Evolutionary conservation across 1,140 invertebrate species (phyloP).

Genomic region (Sitophilus oryzae): DNA sequence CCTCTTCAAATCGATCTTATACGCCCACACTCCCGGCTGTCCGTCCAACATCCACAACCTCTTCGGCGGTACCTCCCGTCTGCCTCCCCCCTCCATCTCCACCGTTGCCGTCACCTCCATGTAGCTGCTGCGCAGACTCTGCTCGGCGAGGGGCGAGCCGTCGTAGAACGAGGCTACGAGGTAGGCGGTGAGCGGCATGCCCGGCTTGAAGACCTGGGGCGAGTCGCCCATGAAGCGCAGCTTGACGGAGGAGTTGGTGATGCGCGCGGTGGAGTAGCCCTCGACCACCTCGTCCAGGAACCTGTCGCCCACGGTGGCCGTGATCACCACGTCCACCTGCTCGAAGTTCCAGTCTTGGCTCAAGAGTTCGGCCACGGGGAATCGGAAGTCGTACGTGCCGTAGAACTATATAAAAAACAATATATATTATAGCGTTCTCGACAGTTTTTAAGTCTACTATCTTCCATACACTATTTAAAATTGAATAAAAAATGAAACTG

Average conservation of each 20-base stretch:
- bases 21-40: conserved; percentile 64
- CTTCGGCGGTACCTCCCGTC: conserved; percentile 51
- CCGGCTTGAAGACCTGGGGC: conserved; percentile 89
- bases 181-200: conserved; percentile 77
- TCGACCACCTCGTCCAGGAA: conserved; percentile 81
- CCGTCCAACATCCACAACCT: conserved; percentile 53
- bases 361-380: conserved; percentile 73
- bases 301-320: conserved; percentile 81
- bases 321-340: conserved; percentile 79
- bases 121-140: conserved; percentile 50
- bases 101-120: conserved; percentile 57
- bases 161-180: conserved; percentile 72
- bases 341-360: conserved; percentile 60
- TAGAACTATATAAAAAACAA: conserved; percentile 60
- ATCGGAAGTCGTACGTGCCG: conserved; percentile 78
- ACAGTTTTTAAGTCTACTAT: too few species aligned
- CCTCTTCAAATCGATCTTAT: conserved; percentile 68
- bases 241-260: conserved; percentile 70
- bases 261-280: conserved; percentile 79
- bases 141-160: conserved; percentile 58
- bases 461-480: too few species aligned
- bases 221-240: conserved; percentile 63
- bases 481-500: too few species aligned
- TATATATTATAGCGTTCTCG: not conserved
- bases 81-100: conserved; percentile 51